Base-by-base conservation (phyloP, 2,888 invertebrate species). In the Galerucella pusilla region DNA sequence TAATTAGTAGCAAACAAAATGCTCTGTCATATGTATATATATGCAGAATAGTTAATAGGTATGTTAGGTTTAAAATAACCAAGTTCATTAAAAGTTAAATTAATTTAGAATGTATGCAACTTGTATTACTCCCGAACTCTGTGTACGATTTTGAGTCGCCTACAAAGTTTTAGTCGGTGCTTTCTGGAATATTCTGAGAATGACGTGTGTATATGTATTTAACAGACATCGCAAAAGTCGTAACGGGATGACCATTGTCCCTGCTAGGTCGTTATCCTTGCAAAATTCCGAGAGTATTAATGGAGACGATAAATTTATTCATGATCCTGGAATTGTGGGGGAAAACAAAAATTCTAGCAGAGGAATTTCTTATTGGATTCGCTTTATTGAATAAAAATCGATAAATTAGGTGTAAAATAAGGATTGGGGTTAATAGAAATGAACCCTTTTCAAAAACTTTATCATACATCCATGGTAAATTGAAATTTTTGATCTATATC, bases 141-240 rank as follows among this genome's bases (percentile, higher is more conserved):
- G 11, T 10, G 46, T 46, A 16, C 16, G 20, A 57, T 20, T 52
- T 52, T n/a, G 4, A 52, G 52, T 52, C 52, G n/a, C 14, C 35
- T 42, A 57, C 20, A 57, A 57, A 57, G 57, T 57, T 57, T 57
- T 57, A 20, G 57, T 57, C 20, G 7, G 16, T 42, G n/a, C 63
- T 63, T 42, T 42, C 42, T 42, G n/a, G 42, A 63, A 45, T 28
- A 46, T 65, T 46, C 46, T 46, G 46, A 46, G 64, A 46, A 65
- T 65, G 64, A 65, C 46, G 46, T 65, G 64, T 49, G 2, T 52
- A n/a, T 35, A 16, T 63, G 64, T 65, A 65, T 65, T 65, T 46
- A 65, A 65, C 64, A 46, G 64, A 65, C 64, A 45, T 1, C 11
- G 46, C 11, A 46, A 46, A 65, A 65, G 64, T 65, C 46, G 20